Evolutionary conservation across 2,888 invertebrate genomes (phyloP).

Genomic region (Chrysopilus asiliformis): DNA sequence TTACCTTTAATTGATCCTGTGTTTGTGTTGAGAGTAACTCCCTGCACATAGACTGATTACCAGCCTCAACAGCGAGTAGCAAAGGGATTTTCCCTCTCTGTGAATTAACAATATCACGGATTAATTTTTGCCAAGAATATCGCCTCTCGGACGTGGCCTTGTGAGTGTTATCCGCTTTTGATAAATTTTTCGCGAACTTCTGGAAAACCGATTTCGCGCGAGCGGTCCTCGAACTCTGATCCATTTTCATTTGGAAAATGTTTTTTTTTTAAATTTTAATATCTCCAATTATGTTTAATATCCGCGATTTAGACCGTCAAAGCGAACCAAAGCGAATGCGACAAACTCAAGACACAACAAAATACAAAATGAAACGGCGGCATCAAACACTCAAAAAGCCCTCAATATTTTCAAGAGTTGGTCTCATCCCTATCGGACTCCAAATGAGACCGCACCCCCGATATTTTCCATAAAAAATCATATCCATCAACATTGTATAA

Average conservation of each 20-base stretch:
- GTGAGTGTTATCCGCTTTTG: constrained; percentile 15
- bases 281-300: too few species aligned
- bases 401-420: too few species aligned
- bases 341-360: too few species aligned
- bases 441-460: too few species aligned
- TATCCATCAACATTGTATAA: too few species aligned
- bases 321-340: too few species aligned
- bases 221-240: constrained; percentile 3
- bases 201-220: constrained; percentile 24
- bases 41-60: constrained; percentile 89
- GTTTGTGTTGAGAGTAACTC: constrained; percentile 81
- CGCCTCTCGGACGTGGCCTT: constrained; percentile 14
- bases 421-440: too few species aligned
- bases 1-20: constrained; percentile 70
- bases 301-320: too few species aligned
- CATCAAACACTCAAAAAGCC: too few species aligned
- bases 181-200: constrained; percentile 38
- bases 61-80: constrained; percentile 85
- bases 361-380: too few species aligned
- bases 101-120: constrained; percentile 43
- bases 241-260: constrained; percentile 6
- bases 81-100: constrained; percentile 90
- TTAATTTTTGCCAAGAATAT: constrained; percentile 41
- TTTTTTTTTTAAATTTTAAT: too few species aligned
- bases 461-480: too few species aligned